These are phyloP conservation scores for Arion vulgaris DNA, from an alignment of 1,140 invertebrate species.

Conservation along the genomic window DNA sequence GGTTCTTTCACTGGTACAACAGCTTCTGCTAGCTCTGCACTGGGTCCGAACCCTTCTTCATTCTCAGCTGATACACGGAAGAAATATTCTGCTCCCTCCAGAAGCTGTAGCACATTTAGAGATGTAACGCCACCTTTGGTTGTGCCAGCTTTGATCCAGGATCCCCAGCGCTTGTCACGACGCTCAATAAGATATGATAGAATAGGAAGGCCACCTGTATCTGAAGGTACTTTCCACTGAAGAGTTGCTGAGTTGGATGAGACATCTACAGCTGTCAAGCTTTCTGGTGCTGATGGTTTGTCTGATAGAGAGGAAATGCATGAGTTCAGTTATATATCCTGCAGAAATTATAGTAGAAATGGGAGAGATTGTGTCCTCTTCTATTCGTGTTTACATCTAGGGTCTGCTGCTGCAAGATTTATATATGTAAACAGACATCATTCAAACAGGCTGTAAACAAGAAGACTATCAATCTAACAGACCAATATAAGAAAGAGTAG, in stretches of 20 bases:
- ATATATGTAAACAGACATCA: too few relatives aligned
- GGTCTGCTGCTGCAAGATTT: too few relatives aligned
- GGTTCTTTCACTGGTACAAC: constrained; percentile 64
- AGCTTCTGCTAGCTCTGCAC: constrained; percentile 58
- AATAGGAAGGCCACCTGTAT: constrained; percentile 96
- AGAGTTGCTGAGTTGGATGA: constrained; percentile 58
- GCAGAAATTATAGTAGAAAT: too few relatives aligned
- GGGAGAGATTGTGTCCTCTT: too few relatives aligned
- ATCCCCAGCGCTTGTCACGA: constrained; percentile 79
- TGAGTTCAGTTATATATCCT: background rate
- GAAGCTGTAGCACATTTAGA: constrained; percentile 75
- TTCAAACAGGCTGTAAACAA: too few relatives aligned
- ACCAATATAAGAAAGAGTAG: too few relatives aligned
- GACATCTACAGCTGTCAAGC: constrained; percentile 57
- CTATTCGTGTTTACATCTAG: too few relatives aligned
- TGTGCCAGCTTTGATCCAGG: constrained; percentile 69
- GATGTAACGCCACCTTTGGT: constrained; percentile 51
- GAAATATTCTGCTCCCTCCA: constrained; percentile 94
- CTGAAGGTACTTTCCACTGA: constrained; percentile 93
- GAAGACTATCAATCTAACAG: too few relatives aligned
- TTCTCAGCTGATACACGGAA: constrained; percentile 96
- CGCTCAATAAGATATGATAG: constrained; percentile 94
- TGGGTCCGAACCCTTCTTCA: constrained; percentile 82
- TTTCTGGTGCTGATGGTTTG: constrained; percentile 59
- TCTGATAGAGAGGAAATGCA: constrained; percentile 42